These are phyloP conservation scores for Notothenia coriiceps DNA, from an alignment of 2,113 vertebrate genomes.

Conservation along the genomic window DNA sequence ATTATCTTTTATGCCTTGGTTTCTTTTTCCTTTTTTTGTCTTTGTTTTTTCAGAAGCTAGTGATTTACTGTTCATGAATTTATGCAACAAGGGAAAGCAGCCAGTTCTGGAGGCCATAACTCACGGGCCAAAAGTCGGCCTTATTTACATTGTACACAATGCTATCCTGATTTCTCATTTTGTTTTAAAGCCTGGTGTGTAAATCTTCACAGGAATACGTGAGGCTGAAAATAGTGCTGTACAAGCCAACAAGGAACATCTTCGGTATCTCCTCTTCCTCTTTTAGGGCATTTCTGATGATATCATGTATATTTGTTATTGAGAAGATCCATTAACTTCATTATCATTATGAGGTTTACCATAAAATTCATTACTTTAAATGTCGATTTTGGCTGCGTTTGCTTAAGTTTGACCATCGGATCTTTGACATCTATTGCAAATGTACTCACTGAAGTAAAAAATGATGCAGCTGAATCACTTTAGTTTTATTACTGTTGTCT, in stretches of 20 bases:
- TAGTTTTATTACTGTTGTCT: conserved; percentile 50
- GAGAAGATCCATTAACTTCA: conserved; percentile 5
- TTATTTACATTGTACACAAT: conserved; percentile 84
- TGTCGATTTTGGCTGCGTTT: not conserved
- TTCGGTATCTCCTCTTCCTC: not conserved
- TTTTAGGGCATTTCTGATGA: not conserved
- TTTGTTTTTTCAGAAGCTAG: conserved; percentile 66
- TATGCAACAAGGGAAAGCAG: conserved; percentile 79
- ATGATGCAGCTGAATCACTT: conserved; percentile 35
- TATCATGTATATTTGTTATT: conserved; percentile 15
- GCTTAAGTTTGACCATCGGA: conserved; percentile 1
- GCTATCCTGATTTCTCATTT: conserved; percentile 74
- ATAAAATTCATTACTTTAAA: not conserved
- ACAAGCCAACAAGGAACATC: conserved; percentile 17
- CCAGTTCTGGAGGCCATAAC: conserved; percentile 80
- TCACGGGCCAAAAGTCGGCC: conserved; percentile 81
- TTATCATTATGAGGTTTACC: conserved; percentile 5
- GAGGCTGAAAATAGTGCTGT: conserved; percentile 18
- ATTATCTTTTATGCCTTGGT: conserved; percentile 81
- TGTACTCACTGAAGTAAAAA: conserved; percentile 15
- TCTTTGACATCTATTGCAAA: not conserved
- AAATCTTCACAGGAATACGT: conserved; percentile 61
- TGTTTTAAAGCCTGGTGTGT: conserved; percentile 66
- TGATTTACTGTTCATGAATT: conserved; percentile 86
- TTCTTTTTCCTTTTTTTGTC: conserved; percentile 65